Evolutionary conservation across 1,140 invertebrate genomes (phyloP).

Genomic region (Drosophila teissieri): DNA sequence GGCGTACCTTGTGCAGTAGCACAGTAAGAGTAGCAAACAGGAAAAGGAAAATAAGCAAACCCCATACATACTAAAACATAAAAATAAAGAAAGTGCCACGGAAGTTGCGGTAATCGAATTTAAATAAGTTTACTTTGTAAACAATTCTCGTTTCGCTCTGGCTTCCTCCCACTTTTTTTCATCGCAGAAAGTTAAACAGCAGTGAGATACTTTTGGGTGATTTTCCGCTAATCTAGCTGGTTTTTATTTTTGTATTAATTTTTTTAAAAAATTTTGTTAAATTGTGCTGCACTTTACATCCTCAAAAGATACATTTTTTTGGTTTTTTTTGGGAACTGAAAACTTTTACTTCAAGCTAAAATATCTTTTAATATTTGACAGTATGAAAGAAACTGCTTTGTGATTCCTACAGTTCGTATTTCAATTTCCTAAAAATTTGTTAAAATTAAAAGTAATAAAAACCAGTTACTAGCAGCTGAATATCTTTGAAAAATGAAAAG

Average conservation of each 20-base stretch:
- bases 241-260: not conserved
- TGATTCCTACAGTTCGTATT: too few species aligned
- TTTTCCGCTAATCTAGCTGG: not conserved
- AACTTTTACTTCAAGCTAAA: too few species aligned
- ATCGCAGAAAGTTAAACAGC: conserved; percentile 35
- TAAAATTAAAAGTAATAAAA: too few species aligned
- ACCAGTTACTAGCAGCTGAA: not conserved
- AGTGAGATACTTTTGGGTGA: conserved; percentile 8
- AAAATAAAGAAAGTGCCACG: conserved; percentile 57
- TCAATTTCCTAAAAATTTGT: too few species aligned
- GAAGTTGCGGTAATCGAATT: conserved; percentile 82
- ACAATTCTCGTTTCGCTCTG: conserved; percentile 59
- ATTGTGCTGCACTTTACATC: too few species aligned
- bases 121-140: conserved; percentile 83
- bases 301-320: too few species aligned
- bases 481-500: not conserved
- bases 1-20: conserved; percentile 19
- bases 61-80: conserved; percentile 49
- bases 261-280: too few species aligned
- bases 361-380: too few species aligned
- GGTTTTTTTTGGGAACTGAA: too few species aligned
- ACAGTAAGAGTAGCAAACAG: not conserved
- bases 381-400: too few species aligned
- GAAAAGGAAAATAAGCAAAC: conserved; percentile 27
- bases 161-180: not conserved